Evolutionary conservation across 2,888 invertebrate species (phyloP).

Genomic region (Calephelis perditalis): DNA sequence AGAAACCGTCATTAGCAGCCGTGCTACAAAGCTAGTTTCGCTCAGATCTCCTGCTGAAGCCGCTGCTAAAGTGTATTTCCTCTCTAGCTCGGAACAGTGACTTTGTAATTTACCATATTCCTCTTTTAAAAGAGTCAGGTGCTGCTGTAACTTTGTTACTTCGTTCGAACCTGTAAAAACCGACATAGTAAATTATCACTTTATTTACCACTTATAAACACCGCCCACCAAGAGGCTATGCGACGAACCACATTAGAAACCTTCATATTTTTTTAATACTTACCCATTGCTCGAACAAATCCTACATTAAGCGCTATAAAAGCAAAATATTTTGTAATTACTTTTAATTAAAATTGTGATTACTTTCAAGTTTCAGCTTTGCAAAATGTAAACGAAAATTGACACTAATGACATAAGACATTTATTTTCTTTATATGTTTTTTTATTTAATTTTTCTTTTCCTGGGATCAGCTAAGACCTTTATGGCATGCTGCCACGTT

Average conservation of each 20-base stretch:
- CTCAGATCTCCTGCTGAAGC: slow-evolving; percentile 81
- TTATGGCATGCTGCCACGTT: too few species aligned
- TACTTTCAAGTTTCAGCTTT: slow-evolving; percentile 6
- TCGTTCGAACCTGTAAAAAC: slow-evolving; percentile 75
- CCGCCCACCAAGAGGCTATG: slow-evolving; percentile 52
- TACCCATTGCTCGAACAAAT: slow-evolving; percentile 13
- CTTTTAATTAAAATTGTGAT: slow-evolving; percentile 4
- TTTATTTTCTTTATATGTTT: too few species aligned
- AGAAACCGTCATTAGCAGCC: slow-evolving; percentile 88
- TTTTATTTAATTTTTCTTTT: too few species aligned
- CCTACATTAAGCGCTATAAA: background rate
- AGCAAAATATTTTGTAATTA: background rate
- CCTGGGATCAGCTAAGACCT: too few species aligned
- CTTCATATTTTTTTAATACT: slow-evolving; percentile 1
- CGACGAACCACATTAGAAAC: background rate
- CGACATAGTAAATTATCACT: slow-evolving; percentile 27
- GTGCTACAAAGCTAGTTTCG: slow-evolving; percentile 90
- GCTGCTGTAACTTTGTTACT: slow-evolving; percentile 87
- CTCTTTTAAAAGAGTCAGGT: slow-evolving; percentile 89
- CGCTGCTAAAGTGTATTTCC: slow-evolving; percentile 88
- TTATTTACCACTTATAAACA: slow-evolving; percentile 39
- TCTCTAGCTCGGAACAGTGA: slow-evolving; percentile 88
- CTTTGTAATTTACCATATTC: slow-evolving; percentile 94
- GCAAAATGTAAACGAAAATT: slow-evolving; percentile 13
- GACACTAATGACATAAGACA: background rate